These are phyloP conservation scores for Aeoliscus strigatus DNA, from an alignment of 2,797 vertebrate species.

Conservation along the genomic window DNA sequence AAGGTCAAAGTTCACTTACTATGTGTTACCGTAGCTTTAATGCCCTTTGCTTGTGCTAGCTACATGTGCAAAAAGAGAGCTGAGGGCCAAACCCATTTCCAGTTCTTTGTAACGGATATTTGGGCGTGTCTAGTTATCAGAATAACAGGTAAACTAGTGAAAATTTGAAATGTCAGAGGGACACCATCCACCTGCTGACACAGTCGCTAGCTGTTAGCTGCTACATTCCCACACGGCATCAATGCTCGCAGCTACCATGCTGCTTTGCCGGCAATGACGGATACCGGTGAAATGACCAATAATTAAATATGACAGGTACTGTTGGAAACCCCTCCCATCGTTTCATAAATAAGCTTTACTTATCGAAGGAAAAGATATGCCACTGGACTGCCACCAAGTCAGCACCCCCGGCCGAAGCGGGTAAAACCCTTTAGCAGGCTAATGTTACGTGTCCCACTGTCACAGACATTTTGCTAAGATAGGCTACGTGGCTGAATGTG, in stretches of 20 bases:
- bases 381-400: slow-evolving; percentile 26
- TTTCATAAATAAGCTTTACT: background rate
- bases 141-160: background rate
- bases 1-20: slow-evolving; percentile 66
- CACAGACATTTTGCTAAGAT: slow-evolving; percentile 29
- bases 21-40: slow-evolving; percentile 37
- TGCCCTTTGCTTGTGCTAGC: slow-evolving; percentile 28
- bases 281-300: background rate
- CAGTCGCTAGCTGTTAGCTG: slow-evolving; percentile 53
- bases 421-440: slow-evolving; percentile 29
- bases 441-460: slow-evolving; percentile 62
- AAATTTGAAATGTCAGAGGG: slow-evolving; percentile 33
- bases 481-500: slow-evolving; percentile 59
- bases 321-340: background rate
- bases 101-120: no score
- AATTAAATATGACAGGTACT: slow-evolving; percentile 3
- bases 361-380: background rate
- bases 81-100: background rate
- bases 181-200: slow-evolving; percentile 56
- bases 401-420: slow-evolving; percentile 7
- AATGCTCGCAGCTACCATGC: background rate
- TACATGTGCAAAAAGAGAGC: slow-evolving; percentile 24
- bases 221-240: slow-evolving; percentile 27
- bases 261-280: background rate
- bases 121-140: no score